Conservation (phyloP, 1,140 invertebrate genomes). For the Leptinotarsa defecta region DNA sequence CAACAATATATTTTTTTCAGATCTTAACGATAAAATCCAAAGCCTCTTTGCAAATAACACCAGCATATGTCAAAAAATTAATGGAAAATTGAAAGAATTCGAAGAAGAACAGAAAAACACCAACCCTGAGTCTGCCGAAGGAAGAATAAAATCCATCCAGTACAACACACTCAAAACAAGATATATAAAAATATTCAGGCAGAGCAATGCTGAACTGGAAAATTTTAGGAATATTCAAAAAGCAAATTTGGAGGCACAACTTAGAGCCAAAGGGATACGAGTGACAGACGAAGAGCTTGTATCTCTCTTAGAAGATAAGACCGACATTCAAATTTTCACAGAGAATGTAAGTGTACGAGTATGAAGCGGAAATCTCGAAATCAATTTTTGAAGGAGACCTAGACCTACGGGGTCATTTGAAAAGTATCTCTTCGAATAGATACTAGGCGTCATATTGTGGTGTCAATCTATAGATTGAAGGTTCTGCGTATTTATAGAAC, state of each 20-base stretch:
- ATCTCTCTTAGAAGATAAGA: conserved; percentile 38
- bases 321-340: conserved; percentile 48
- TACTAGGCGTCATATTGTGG: too few relatives aligned
- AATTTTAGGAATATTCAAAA: conserved; percentile 41
- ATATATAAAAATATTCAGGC: conserved; percentile 42
- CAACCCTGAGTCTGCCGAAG: conserved; percentile 37
- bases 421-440: too few relatives aligned
- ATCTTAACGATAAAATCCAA: conserved; percentile 43
- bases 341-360: conserved; percentile 46
- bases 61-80: conserved; percentile 38
- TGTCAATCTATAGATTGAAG: too few relatives aligned
- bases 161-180: conserved; percentile 44
- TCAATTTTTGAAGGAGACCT: too few relatives aligned
- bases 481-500: too few relatives aligned
- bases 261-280: conserved; percentile 43
- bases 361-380: too few relatives aligned
- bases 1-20: conserved; percentile 30
- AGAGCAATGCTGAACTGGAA: conserved; percentile 41
- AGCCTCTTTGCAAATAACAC: conserved; percentile 45
- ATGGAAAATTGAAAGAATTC: conserved; percentile 43
- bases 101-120: conserved; percentile 39
- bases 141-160: conserved; percentile 48
- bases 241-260: conserved; percentile 38
- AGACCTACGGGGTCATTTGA: too few relatives aligned
- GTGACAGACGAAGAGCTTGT: conserved; percentile 44